Base-by-base conservation (phyloP, 2,113 vertebrate genomes). In the Dolichallabes microphthalmus region DNA sequence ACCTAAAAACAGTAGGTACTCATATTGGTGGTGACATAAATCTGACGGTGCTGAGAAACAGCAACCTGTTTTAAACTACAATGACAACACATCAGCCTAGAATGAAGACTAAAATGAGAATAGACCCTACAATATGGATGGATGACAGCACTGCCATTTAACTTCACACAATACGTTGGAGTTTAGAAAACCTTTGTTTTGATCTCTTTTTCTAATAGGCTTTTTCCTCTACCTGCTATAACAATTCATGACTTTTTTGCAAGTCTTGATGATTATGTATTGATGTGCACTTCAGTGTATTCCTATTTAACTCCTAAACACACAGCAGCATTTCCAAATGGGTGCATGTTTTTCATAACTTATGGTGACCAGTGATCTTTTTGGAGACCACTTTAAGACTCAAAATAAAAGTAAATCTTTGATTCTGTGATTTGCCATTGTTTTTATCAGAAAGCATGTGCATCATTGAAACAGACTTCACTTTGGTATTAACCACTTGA, bases 101-200 rank as follows among this genome's bases (percentile, higher is more conserved):
- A 39, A 39, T 39, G 4, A 35, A 35, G 32, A 35, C 32, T 35
- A 2, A 35, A 35, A 35, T 35, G 32, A 35, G 32, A 2, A 35
- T 35, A 4, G 39, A 2, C 39, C 4, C 63, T 64, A 55, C 35
- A 63, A 50, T 57, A 66, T 60, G 60, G 75, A 63, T 80, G 68
- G 73, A 79, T 53, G 66, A 57, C 57, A 74, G 61, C 68, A 88
- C 80, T 86, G 87, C 84, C 84, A 39, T 45, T 87, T 55, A 63
- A 25, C 45, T 79, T 52, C 35, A 35, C 74, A 68, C 50, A 80
- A 53, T 55, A 74, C 15, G 19, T 35, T 30, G 45, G 52, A 60
- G 58, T 80, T 35, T 61, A 68, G 35, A 58, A 35, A 50, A 35
- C 50, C 68, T 74, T 73, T 58, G 1, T 55, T n/a, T n/a, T n/a